Base-by-base conservation (phyloP, 2,113 vertebrate species). In the Platysternon megacephalum region DNA sequence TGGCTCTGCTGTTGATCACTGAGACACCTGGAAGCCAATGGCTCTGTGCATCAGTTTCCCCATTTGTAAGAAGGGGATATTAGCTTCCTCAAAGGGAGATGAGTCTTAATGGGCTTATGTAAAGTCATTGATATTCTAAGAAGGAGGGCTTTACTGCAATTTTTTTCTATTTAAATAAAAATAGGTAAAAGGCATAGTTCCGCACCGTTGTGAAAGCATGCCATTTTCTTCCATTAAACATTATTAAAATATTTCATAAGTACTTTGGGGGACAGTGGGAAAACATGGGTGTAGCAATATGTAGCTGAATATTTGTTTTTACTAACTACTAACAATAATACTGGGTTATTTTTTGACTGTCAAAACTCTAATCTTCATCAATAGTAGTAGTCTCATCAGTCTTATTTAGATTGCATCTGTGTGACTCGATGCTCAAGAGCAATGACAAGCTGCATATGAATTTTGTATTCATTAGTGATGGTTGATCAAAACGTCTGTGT, bases 361-460 rank as follows among this genome's bases (percentile, higher is more conserved):
- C 98, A 96, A 51, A 97, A 97, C 97, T 97, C 97, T 98, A 93
- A 97, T 98, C 95, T 97, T 79, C 28, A 93, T 96, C 97, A 91
- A 51, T 97, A 96, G 42, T 97, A 61, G 97, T 93, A 96, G 97
- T 95, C 94, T 95, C 89, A 74, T 86, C 97, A 90, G 93, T 93
- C 91, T 87, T 92, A 97, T 93, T 96, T 97, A 97, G 97, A 89
- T 90, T 53, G 95, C 90, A 91, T 95, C 84, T 97, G 98, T 93
- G 97, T 44, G 89, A 68, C 87, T 92, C 68, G 26, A 91, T 96
- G 96, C 96, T 95, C 68, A 55, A 81, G 96, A 96, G 97, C 94
- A 16, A 65, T 98, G 98, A 98, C 98, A 98, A 95, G 98, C 98
- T 86, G 98, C 98, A 98, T 98, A 98, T 97, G 98, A 98, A 98